These are phyloP conservation scores for Pocillopora damicornis DNA, from an alignment of 64 coral and sea anemone genomes.

Conservation along the genomic window DNA sequence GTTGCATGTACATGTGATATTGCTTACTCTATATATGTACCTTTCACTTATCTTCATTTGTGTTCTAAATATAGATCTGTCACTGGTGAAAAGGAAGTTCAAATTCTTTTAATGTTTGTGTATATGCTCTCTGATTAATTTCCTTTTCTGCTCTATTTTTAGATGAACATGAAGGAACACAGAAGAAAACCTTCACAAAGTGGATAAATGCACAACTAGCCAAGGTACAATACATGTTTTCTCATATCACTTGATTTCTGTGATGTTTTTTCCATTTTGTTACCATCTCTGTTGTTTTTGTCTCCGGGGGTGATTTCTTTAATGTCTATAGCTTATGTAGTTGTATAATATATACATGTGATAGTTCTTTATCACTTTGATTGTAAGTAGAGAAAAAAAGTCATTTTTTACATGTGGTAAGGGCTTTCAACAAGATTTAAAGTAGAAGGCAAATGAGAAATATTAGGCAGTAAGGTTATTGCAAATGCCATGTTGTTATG, in stretches of 20 bases:
- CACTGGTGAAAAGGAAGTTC: neutral
- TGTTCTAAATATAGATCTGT: neutral
- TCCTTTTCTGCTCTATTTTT: neutral
- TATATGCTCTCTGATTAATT: neutral
- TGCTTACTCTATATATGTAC: neutral
- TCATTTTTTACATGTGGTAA: no score
- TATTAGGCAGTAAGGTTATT: no score
- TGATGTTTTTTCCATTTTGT: neutral
- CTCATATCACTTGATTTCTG: neutral
- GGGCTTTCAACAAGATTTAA: no score
- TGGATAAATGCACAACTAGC: constrained; percentile 85
- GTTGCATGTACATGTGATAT: no score
- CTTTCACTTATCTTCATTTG: neutral
- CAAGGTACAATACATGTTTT: constrained; percentile 44
- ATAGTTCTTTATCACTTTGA: no score
- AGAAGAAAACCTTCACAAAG: constrained; percentile 97
- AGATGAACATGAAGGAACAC: constrained; percentile 97
- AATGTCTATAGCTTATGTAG: no score
- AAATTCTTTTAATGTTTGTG: neutral
- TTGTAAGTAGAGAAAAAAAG: no score
- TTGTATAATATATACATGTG: no score
- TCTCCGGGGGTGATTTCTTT: neutral
- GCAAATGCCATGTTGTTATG: no score
- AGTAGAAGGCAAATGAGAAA: no score
- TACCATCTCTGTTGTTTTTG: neutral